These are phyloP conservation scores for Agelas oroides DNA, from an alignment of 37 sponge, comb jelly and placozoan species.

Conservation along the genomic window DNA sequence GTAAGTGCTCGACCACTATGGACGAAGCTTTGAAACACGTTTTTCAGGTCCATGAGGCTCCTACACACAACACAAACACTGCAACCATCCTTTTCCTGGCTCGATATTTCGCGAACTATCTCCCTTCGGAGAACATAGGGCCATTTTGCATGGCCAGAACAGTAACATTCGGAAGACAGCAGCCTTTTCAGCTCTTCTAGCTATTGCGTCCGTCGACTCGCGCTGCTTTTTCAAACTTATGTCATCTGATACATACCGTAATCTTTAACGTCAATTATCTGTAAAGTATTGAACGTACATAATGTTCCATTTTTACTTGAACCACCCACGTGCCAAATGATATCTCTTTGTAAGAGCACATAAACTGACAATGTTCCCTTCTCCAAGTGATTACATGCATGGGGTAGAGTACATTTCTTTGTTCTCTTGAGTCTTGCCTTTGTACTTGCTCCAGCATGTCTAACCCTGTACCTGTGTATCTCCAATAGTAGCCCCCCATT, in stretches of 20 bases:
- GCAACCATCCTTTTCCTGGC: background rate
- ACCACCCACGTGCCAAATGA: no score
- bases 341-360: no score
- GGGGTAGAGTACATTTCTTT: no score
- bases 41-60: conserved; percentile 10
- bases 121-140: background rate
- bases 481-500: no score
- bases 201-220: background rate
- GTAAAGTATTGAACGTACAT: background rate
- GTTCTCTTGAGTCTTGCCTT: no score
- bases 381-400: no score
- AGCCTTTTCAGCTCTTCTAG: background rate
- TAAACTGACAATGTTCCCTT: no score
- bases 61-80: conserved; percentile 13
- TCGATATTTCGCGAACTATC: background rate
- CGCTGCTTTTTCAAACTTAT: background rate
- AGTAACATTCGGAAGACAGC: background rate
- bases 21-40: conserved; percentile 12
- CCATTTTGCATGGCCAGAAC: background rate
- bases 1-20: background rate
- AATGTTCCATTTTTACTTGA: conserved; percentile 4
- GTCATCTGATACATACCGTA: background rate
- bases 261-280: conserved; percentile 5
- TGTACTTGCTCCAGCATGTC: no score
- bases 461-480: no score